Conservation (phyloP, 2,797 vertebrate genomes). For the Hypotaenidia philippensis region DNA sequence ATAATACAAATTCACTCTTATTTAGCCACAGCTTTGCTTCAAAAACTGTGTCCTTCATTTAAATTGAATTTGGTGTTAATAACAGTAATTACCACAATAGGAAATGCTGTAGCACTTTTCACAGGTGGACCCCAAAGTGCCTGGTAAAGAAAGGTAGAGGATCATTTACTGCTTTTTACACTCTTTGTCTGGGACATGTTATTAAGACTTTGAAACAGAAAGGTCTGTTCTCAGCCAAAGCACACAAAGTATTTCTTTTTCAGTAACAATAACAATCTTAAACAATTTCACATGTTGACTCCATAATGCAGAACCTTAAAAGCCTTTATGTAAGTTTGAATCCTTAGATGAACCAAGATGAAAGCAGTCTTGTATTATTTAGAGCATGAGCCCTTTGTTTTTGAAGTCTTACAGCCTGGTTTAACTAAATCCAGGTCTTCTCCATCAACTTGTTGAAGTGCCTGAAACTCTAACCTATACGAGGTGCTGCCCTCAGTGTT, state of each 20-base stretch:
- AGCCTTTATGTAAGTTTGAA: background rate
- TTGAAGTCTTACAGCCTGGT: background rate
- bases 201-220: background rate
- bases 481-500: background rate
- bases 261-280: background rate
- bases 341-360: background rate
- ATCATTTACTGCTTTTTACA: background rate
- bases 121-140: background rate
- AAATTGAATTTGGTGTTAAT: background rate
- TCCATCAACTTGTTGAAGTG: background rate
- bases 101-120: background rate
- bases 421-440: background rate
- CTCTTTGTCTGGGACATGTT: background rate
- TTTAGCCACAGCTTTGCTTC: background rate
- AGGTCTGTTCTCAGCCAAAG: background rate
- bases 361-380: background rate
- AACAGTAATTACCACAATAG: background rate
- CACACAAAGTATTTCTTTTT: background rate
- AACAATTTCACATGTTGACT: background rate
- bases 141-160: background rate
- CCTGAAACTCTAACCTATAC: background rate
- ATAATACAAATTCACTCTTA: background rate
- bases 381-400: accelerated
- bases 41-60: accelerated
- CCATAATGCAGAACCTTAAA: background rate